Conservation (phyloP, 2,113 vertebrate genomes). For the Macaca mulatta region DNA sequence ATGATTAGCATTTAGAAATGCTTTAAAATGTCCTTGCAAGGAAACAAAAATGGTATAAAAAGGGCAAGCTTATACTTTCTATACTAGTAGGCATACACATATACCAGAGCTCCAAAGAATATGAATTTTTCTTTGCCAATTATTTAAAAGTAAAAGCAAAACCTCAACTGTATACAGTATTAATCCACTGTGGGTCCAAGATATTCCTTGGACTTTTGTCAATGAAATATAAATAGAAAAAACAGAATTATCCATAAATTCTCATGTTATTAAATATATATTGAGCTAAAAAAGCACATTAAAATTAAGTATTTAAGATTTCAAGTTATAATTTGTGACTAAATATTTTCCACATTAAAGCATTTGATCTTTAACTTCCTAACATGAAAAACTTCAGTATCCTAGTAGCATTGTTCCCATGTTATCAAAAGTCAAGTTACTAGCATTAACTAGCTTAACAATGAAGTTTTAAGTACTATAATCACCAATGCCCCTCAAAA, state of each 20-base stretch:
- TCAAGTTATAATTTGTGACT: neutral
- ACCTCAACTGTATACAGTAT: neutral
- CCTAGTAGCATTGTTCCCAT: neutral
- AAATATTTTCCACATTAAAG: neutral
- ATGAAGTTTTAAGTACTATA: neutral
- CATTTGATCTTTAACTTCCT: conserved; percentile 17
- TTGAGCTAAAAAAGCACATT: neutral
- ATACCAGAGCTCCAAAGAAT: neutral
- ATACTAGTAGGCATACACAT: neutral
- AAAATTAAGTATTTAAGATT: neutral
- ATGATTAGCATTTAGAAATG: conserved; percentile 21
- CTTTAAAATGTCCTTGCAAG: conserved; percentile 32
- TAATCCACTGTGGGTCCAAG: neutral
- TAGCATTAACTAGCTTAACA: conserved; percentile 1
- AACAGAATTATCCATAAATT: neutral
- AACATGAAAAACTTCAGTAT: neutral
- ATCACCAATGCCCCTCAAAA: conserved; percentile 23
- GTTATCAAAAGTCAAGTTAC: neutral
- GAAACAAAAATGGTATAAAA: neutral
- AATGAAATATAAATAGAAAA: conserved; percentile 6
- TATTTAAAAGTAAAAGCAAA: conserved; percentile 50
- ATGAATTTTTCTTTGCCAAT: neutral
- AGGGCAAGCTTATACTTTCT: neutral
- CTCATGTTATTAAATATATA: neutral
- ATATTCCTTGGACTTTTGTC: neutral